Evolutionary conservation across 2,113 vertebrate genomes (phyloP).

Genomic region (Triplophysa dalaica): DNA sequence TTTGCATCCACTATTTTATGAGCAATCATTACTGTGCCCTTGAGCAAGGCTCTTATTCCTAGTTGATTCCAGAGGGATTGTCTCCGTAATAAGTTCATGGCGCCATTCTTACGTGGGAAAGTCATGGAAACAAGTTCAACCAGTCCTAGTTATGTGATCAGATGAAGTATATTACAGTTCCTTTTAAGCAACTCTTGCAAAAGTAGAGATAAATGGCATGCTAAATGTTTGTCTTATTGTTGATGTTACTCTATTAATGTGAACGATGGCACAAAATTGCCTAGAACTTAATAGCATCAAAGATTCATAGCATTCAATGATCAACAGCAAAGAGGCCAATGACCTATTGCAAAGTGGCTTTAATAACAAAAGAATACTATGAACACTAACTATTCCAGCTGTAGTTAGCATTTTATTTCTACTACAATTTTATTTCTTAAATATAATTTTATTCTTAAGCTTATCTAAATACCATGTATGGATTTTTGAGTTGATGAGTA

Average conservation of each 20-base stretch:
- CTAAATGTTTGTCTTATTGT: conserved; percentile 8
- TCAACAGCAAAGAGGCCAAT: background rate
- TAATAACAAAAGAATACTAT: too few relatives aligned
- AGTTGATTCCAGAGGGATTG: background rate
- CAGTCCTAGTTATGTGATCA: background rate
- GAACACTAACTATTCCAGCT: too few relatives aligned
- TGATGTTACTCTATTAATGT: background rate
- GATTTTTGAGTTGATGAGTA: background rate
- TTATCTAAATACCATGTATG: background rate
- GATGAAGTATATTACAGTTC: background rate
- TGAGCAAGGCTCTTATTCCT: background rate
- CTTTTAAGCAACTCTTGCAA: background rate
- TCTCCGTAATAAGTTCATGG: background rate
- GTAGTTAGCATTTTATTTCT: too few relatives aligned
- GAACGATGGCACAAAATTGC: background rate
- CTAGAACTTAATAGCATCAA: background rate
- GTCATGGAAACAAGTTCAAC: background rate
- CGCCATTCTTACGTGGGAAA: background rate
- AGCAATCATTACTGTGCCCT: background rate
- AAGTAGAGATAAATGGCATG: background rate
- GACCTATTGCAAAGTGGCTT: too few relatives aligned
- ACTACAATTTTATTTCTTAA: too few relatives aligned
- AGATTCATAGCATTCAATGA: background rate
- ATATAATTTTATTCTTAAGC: too few relatives aligned
- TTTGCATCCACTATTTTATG: background rate